phyloP scores from a whole-genome alignment of 2,888 invertebrate species.

The Elmis aenea region DNA sequence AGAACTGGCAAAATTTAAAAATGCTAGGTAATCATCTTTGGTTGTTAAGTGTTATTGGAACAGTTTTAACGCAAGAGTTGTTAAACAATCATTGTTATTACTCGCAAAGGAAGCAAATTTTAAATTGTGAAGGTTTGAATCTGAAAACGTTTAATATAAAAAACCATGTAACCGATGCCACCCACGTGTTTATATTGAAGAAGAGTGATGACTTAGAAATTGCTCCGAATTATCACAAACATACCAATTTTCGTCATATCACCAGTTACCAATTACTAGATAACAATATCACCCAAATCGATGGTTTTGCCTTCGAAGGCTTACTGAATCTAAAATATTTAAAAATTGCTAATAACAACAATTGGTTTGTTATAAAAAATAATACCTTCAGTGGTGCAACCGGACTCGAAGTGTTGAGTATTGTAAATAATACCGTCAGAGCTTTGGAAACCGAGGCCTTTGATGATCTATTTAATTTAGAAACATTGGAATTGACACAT shows the following conservation, averaged over 20 bases:
- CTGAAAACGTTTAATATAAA: conserved; percentile 11
- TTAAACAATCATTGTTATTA: conserved; percentile 12
- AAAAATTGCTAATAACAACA: conserved; percentile 21
- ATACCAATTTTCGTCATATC: conserved; percentile 15
- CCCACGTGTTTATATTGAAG: conserved; percentile 19
- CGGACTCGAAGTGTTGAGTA: conserved; percentile 15
- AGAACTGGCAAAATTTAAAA: too few relatives aligned
- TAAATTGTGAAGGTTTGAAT: conserved; percentile 18
- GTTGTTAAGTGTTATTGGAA: too few relatives aligned
- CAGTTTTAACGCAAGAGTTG: too few relatives aligned
- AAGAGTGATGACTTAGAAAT: conserved; percentile 12
- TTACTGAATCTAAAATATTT: conserved; percentile 19
- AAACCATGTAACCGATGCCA: conserved; percentile 15
- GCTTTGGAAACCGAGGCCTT: conserved; percentile 20
- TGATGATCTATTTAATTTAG: conserved; percentile 14
- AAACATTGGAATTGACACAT: conserved; percentile 23
- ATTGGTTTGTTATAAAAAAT: conserved; percentile 11
- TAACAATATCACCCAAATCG: conserved; percentile 13
- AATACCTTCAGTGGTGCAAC: conserved; percentile 19
- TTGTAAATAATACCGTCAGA: conserved; percentile 22
- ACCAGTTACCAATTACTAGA: conserved; percentile 19
- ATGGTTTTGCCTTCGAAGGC: conserved; percentile 16
- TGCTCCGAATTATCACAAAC: conserved; percentile 11
- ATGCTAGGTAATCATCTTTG: too few relatives aligned
- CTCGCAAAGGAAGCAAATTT: conserved; percentile 20